A percentile compares a stretch with the other conserved stretches of the same genome.
phyloP scores from a whole-genome alignment of 37 sponge, comb jelly and placozoan species.

The Theonella swinhoei region DNA sequence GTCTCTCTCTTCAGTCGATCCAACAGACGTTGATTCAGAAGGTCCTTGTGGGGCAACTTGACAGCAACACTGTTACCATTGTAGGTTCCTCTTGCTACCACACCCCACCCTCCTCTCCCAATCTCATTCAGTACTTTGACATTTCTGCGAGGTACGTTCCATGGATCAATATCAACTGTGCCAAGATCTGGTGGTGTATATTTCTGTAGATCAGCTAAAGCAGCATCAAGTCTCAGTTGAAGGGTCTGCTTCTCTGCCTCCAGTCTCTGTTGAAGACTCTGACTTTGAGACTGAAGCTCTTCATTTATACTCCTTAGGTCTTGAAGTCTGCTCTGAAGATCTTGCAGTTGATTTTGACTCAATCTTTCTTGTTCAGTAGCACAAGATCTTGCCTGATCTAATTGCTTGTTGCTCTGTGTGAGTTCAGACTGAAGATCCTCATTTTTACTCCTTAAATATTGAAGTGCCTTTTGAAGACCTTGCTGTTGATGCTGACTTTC shows the following conservation, averaged over 20 bases:
- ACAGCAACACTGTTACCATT: slow-evolving; percentile 56
- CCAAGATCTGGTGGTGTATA: not conserved
- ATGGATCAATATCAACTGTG: not conserved
- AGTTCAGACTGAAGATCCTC: not conserved
- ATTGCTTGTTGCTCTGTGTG: too few relatives aligned
- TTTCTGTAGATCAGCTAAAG: not conserved
- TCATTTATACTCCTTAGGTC: too few relatives aligned
- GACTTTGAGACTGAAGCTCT: not conserved
- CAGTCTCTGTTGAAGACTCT: not conserved
- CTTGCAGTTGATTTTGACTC: too few relatives aligned
- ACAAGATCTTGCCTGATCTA: too few relatives aligned
- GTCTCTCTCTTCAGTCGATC: slow-evolving; percentile 46
- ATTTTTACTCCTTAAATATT: too few relatives aligned
- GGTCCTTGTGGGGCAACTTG: slow-evolving; percentile 28
- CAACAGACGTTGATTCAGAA: slow-evolving; percentile 25
- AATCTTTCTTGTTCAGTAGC: not conserved
- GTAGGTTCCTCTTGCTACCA: slow-evolving; percentile 18
- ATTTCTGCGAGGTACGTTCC: not conserved
- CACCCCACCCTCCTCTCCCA: slow-evolving; percentile 48
- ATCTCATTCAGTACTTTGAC: not conserved
- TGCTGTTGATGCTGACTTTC: too few relatives aligned
- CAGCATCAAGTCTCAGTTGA: not conserved
- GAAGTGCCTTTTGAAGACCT: too few relatives aligned
- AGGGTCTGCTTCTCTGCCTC: not conserved
- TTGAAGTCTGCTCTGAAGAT: too few relatives aligned